Conservation (phyloP, 2,797 vertebrate genomes). For the Simalia tracyae region DNA sequence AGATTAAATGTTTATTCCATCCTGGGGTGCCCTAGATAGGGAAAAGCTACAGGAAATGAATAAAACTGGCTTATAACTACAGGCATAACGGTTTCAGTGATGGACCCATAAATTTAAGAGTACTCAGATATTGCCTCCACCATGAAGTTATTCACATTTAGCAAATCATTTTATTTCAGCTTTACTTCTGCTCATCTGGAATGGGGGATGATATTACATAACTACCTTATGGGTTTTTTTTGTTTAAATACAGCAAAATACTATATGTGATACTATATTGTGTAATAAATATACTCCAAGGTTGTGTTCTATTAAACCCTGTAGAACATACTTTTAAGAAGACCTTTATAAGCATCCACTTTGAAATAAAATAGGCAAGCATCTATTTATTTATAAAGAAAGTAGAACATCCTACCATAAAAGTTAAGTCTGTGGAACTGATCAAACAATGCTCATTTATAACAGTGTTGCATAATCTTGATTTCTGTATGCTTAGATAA, state of each 20-base stretch:
- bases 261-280: not conserved
- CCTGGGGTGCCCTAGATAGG: not conserved
- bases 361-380: not conserved
- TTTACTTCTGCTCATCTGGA: not conserved
- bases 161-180: not conserved
- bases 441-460: not conserved
- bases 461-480: no score
- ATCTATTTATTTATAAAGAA: not conserved
- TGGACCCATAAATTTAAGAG: not conserved
- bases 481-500: constrained; percentile 79
- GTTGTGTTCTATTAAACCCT: not conserved
- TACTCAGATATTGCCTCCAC: not conserved
- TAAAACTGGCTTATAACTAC: not conserved
- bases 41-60: not conserved
- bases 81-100: not conserved
- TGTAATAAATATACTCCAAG: not conserved
- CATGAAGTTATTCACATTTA: not conserved
- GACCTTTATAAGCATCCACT: not conserved
- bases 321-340: not conserved
- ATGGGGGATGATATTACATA: not conserved
- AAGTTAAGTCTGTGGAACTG: not conserved
- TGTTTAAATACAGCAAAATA: not conserved
- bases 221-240: not conserved
- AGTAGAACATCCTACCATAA: not conserved
- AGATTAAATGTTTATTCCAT: not conserved